Evolutionary conservation across 2,113 vertebrate species (phyloP).

Genomic region (Oenanthe melanoleuca): DNA sequence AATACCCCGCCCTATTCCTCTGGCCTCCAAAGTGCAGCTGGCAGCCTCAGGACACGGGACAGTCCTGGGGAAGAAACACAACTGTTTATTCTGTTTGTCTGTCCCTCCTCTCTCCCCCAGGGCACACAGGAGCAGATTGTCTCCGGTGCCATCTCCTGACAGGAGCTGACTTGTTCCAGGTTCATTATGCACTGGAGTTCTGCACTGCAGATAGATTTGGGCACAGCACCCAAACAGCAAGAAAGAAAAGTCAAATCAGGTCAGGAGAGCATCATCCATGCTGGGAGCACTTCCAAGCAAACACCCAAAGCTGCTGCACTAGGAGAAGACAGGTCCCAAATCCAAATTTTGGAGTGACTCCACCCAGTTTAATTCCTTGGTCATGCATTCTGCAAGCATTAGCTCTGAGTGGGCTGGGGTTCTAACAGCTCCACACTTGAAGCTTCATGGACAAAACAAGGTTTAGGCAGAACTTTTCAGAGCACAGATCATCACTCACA

Average conservation of each 20-base stretch:
- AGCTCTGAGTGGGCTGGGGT: constrained; percentile 16
- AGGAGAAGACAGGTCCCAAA: constrained; percentile 10
- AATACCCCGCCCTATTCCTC: constrained; percentile 36
- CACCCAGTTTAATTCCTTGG: constrained; percentile 55
- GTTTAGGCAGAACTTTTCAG: neutral
- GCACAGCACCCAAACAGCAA: constrained; percentile 6
- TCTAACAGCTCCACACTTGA: neutral
- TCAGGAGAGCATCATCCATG: constrained; percentile 54
- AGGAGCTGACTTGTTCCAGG: neutral
- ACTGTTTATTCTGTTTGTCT: neutral
- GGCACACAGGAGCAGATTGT: neutral
- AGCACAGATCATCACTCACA: neutral
- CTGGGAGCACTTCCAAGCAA: constrained; percentile 60
- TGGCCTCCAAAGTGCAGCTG: constrained; percentile 45
- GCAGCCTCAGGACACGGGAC: neutral
- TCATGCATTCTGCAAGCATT: constrained; percentile 46
- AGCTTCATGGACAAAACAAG: neutral
- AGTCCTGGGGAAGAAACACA: constrained; percentile 14
- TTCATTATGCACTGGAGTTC: neutral
- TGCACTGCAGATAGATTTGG: neutral
- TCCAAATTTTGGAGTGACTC: constrained; percentile 54
- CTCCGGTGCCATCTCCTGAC: neutral
- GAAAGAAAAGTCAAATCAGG: constrained; percentile 46
- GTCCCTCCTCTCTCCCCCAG: neutral
- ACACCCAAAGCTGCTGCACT: constrained; percentile 51